A percentile compares a stretch with the other conserved stretches of the same genome.
Conservation (phyloP, 2,113 vertebrate species). For the Microtus oregoni region DNA sequence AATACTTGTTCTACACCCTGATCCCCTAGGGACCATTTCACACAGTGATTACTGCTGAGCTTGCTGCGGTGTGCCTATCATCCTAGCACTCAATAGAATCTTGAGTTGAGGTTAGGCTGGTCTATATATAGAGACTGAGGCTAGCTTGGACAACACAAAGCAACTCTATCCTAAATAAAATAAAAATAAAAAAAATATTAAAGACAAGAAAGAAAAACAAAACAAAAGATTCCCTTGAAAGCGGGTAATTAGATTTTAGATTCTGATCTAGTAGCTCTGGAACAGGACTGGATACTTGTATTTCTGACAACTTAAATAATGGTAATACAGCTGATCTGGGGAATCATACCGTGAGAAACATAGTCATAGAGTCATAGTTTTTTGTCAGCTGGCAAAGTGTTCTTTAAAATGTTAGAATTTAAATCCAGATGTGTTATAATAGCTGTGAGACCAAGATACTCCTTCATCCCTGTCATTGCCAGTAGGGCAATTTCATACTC, state of each 20-base stretch:
- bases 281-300: slow-evolving; percentile 7
- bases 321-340: background rate
- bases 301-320: slow-evolving; percentile 33
- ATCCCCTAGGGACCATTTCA: background rate
- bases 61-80: background rate
- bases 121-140: background rate
- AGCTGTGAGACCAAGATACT: slow-evolving; percentile 74
- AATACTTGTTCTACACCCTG: background rate
- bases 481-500: slow-evolving; percentile 85
- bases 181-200: background rate
- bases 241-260: background rate
- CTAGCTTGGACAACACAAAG: background rate
- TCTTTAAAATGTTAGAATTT: slow-evolving; percentile 79
- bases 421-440: slow-evolving; percentile 60
- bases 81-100: background rate
- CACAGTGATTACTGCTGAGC: background rate
- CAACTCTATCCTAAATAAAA: background rate
- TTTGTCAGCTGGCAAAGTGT: slow-evolving; percentile 60
- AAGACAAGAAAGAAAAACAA: background rate
- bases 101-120: background rate
- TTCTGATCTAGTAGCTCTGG: slow-evolving; percentile 14
- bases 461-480: slow-evolving; percentile 80
- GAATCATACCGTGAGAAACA: slow-evolving; percentile 28
- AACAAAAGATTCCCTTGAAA: background rate
- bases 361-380: slow-evolving; percentile 32